Evolutionary conservation across 2,888 invertebrate genomes (phyloP).

Genomic region (Corbicula japonica): DNA sequence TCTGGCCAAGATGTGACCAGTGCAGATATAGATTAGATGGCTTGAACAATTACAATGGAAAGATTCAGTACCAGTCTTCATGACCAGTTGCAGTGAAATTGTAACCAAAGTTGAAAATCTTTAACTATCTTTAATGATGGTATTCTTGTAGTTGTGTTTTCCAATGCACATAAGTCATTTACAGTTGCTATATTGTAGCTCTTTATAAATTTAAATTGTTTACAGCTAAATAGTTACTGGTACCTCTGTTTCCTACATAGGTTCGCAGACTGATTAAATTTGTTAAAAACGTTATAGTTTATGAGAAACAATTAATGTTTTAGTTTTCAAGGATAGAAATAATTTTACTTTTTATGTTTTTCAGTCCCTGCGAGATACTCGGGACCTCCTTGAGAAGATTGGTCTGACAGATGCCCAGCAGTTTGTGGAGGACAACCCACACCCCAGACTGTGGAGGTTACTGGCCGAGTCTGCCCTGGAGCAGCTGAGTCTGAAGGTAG

Average conservation of each 20-base stretch:
- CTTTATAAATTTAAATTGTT: not conserved
- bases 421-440: constrained; percentile 98
- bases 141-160: too few species aligned
- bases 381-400: constrained; percentile 96
- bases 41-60: too few species aligned
- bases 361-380: constrained; percentile 94
- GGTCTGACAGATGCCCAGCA: constrained; percentile 96
- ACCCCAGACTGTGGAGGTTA: constrained; percentile 97
- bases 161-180: too few species aligned
- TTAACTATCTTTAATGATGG: too few species aligned
- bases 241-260: not conserved
- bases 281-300: not conserved
- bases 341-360: constrained; percentile 43
- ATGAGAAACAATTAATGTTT: not conserved
- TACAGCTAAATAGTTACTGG: not conserved
- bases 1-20: too few species aligned
- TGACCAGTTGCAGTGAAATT: too few species aligned
- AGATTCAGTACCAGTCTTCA: too few species aligned
- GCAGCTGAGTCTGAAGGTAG: constrained; percentile 92
- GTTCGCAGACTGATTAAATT: not conserved
- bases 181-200: too few species aligned
- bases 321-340: too few species aligned
- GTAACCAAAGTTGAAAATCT: too few species aligned
- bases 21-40: too few species aligned
- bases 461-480: constrained; percentile 97